phyloP scores from a whole-genome alignment of 2,888 invertebrate species.

The Cheilosia urbana region DNA sequence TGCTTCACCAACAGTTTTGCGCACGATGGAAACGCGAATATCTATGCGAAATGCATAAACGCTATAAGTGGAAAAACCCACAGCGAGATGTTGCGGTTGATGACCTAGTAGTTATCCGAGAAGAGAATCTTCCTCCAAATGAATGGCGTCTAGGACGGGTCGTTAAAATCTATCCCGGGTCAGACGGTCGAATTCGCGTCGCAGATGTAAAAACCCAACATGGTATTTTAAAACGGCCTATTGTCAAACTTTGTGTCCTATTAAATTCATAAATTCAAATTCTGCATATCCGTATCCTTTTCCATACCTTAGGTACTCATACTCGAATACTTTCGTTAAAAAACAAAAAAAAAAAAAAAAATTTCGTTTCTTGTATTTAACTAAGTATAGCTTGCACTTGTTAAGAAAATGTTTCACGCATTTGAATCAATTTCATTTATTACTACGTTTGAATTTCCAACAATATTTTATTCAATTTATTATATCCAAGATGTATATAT shows the following conservation, averaged over 20 bases:
- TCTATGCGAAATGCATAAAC: too few relatives aligned
- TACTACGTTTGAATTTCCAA: neutral
- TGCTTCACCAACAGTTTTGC: too few relatives aligned
- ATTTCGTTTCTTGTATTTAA: neutral
- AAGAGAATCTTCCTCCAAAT: neutral
- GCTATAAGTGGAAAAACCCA: too few relatives aligned
- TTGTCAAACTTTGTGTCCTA: constrained; percentile 22
- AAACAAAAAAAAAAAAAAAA: too few relatives aligned
- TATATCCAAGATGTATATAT: neutral
- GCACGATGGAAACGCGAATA: too few relatives aligned
- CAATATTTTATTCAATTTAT: neutral
- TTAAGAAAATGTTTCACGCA: neutral
- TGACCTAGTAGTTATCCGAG: too few relatives aligned
- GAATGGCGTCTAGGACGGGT: constrained; percentile 53
- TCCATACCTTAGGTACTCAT: neutral
- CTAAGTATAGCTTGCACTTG: neutral
- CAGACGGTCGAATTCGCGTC: constrained; percentile 7
- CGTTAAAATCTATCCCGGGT: too few relatives aligned
- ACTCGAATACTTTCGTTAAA: neutral
- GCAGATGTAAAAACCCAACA: constrained; percentile 17
- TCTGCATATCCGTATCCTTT: neutral
- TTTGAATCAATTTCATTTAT: neutral
- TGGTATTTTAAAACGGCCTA: constrained; percentile 31
- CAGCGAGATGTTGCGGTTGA: too few relatives aligned
- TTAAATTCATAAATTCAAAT: neutral